Percentiles rank a stretch among this genome's conserved stretches.
Conservation (phyloP, 2,797 vertebrate genomes). For the Rhyacichthys aspro region DNA sequence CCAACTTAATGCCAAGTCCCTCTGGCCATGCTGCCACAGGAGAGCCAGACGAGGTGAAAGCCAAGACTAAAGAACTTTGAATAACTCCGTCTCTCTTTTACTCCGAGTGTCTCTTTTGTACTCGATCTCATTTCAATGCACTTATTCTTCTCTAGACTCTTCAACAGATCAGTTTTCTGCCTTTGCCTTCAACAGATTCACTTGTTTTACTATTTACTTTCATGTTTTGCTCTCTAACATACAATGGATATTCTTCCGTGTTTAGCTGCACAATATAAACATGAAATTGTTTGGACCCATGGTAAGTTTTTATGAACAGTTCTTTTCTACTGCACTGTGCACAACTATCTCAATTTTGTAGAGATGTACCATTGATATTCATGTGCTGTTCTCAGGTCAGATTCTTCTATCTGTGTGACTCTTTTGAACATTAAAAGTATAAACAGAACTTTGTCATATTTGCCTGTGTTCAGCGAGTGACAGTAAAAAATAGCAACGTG, state of each 20-base stretch:
- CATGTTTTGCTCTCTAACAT: constrained; percentile 14
- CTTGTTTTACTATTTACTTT: not conserved
- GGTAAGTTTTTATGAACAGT: constrained; percentile 9
- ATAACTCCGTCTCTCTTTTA: constrained; percentile 34
- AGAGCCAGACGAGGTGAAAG: constrained; percentile 49
- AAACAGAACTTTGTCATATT: constrained; percentile 2
- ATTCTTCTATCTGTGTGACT: constrained; percentile 11
- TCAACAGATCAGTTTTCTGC: not conserved
- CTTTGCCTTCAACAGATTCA: not conserved
- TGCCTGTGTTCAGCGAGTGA: not conserved
- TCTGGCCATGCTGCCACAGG: constrained; percentile 21
- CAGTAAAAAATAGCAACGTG: constrained; percentile 9
- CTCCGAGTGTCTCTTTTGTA: constrained; percentile 27
- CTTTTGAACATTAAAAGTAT: constrained; percentile 15
- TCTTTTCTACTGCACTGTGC: constrained; percentile 9
- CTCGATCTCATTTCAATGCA: constrained; percentile 10
- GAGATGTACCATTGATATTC: constrained; percentile 5
- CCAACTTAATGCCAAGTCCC: constrained; percentile 46
- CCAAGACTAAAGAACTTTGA: constrained; percentile 50
- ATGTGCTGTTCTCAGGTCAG: constrained; percentile 38
- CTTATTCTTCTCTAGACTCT: constrained; percentile 2
- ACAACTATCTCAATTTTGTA: constrained; percentile 10
- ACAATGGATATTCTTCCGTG: constrained; percentile 11
- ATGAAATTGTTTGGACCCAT: constrained; percentile 16
- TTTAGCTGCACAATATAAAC: constrained; percentile 15